Base-by-base conservation (phyloP, 2,888 invertebrate genomes). In the Heliconius charithonia region DNA sequence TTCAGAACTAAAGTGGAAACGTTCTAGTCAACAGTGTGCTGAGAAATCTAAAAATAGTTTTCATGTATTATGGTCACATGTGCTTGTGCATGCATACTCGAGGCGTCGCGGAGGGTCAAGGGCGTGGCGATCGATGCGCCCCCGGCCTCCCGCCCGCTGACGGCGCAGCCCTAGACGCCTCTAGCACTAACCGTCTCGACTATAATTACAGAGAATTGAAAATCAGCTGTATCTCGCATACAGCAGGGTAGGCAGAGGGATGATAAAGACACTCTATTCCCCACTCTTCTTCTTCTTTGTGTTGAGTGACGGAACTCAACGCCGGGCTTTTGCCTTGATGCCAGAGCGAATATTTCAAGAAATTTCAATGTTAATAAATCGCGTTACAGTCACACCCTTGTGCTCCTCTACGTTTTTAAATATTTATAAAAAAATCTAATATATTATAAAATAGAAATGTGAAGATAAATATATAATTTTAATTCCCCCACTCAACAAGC, bases 21-120 rank as follows among this genome's bases (percentile, higher is more conserved):
- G 59, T 32, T 72, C 41, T 72, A 72, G 51, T 32, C 59, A n/a
- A 19, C 32, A 59, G 32, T 59, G 4, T 59, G 32, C 37, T 27
- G 25, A 69, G 76, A 67, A 59, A 70, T 71, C 69, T 67, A 63
- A 69, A 79, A 74, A 79, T 79, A 79, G 76, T 62, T 51, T 65
- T 72, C 72, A 72, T 72, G n/a, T 72, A 37, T 37, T 59, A 72
- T 37, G 72, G 72, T 72, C 72, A 63, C 70, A 76, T 76, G 73
- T 56, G 65, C 69, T 74, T 62, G 73, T 59, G 65, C 69, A 76
- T 62, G 69, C 81, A 70, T 32, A 69, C 62, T 59, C 6, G 45
- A 78, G 45, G 32, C 79, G 69, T 19, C 66, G 81, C 78, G 71
- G 89, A 90, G 89, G 92, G 92, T 93, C 92, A 93, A 92, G 92